A percentile compares a stretch with the other conserved stretches of the same genome.
Conservation (phyloP, 2,888 invertebrate genomes). For the Galerucella calmariensis region DNA sequence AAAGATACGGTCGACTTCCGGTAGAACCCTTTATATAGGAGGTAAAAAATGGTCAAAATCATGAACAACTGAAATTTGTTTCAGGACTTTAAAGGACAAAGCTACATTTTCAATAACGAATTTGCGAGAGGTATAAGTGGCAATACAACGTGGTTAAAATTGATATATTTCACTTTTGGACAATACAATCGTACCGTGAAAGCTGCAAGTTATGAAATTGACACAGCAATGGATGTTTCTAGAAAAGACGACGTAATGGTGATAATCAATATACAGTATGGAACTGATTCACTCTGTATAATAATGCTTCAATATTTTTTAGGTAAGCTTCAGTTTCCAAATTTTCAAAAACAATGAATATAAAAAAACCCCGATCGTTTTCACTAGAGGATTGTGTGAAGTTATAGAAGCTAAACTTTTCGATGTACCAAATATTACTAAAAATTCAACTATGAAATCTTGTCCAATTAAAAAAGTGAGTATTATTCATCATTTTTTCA, state of each 20-base stretch:
- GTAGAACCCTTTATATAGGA: no score
- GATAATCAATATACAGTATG: not conserved
- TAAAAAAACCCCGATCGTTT: slow-evolving; percentile 20
- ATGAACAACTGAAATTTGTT: not conserved
- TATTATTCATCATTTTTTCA: not conserved
- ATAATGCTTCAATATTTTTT: not conserved
- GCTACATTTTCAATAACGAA: slow-evolving; percentile 13
- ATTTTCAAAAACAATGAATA: slow-evolving; percentile 30
- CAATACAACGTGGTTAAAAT: slow-evolving; percentile 12
- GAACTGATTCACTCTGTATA: no score
- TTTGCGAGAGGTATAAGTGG: slow-evolving; percentile 11
- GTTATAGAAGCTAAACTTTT: slow-evolving; percentile 14
- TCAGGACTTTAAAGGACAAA: slow-evolving; percentile 8
- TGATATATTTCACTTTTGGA: slow-evolving; percentile 14
- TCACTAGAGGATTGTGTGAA: slow-evolving; percentile 20
- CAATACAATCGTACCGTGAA: slow-evolving; percentile 15
- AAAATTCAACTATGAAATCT: slow-evolving; percentile 17
- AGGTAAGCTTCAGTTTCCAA: slow-evolving; percentile 22
- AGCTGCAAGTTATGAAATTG: slow-evolving; percentile 10
- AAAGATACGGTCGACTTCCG: no score
- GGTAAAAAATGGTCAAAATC: no score
- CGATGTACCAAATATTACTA: slow-evolving; percentile 26
- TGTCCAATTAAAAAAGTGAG: not conserved
- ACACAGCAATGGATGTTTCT: slow-evolving; percentile 2
- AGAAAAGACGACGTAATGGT: slow-evolving; percentile 16